phyloP scores from a whole-genome alignment of 2,888 invertebrate species.

The Acanthococcus lagerstroemiae region DNA sequence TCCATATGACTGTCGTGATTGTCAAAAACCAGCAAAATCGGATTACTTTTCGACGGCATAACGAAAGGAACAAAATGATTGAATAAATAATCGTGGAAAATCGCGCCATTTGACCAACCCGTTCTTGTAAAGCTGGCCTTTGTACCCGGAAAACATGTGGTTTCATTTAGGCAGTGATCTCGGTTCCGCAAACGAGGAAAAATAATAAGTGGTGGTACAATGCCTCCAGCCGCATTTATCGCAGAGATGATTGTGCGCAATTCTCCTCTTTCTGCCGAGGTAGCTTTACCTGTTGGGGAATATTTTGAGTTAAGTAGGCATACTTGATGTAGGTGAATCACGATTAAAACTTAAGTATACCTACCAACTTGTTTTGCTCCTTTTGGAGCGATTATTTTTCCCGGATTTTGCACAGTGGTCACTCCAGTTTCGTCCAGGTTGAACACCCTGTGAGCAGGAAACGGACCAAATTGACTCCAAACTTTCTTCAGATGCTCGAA shows the following conservation, averaged over 20 bases:
- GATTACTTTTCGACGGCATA: no score
- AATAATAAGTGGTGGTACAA: not conserved
- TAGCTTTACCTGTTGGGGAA: not conserved
- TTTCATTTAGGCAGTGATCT: conserved; percentile 17
- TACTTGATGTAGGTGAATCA: no score
- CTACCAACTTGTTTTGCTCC: not conserved
- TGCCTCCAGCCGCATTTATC: not conserved
- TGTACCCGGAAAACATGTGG: conserved; percentile 33
- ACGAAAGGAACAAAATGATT: no score
- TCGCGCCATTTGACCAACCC: not conserved
- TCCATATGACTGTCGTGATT: no score
- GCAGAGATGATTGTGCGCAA: not conserved
- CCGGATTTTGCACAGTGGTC: not conserved
- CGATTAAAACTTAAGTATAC: no score
- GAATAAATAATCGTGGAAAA: not conserved
- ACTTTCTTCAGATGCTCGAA: not conserved
- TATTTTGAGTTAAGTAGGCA: no score
- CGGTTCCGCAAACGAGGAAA: not conserved
- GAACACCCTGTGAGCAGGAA: not conserved
- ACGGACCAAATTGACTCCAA: not conserved
- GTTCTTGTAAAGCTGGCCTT: conserved; percentile 26
- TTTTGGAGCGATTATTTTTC: not conserved
- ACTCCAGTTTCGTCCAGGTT: not conserved
- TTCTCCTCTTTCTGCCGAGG: not conserved
- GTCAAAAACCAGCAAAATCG: no score